Evolutionary conservation across 1,140 invertebrate genomes (phyloP).

Genomic region (Drosophila sechellia): DNA sequence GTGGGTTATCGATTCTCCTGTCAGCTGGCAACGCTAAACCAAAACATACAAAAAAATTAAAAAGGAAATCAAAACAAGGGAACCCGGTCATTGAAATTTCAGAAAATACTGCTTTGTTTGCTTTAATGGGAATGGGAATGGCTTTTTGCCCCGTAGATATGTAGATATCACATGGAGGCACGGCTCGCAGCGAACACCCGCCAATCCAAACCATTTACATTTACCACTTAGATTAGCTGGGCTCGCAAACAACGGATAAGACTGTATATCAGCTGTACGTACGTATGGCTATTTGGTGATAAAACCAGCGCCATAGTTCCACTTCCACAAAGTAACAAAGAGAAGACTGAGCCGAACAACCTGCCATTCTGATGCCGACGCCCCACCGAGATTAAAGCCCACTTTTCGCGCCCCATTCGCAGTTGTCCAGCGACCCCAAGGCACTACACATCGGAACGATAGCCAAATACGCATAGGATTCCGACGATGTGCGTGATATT

Average conservation of each 20-base stretch:
- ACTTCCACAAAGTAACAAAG: constrained; percentile 7
- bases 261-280: constrained; percentile 8
- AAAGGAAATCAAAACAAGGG: neutral
- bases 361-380: constrained; percentile 3
- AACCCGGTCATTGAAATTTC: neutral
- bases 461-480: neutral
- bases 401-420: neutral
- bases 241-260: constrained; percentile 11
- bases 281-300: neutral
- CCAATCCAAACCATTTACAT: neutral
- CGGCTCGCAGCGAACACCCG: neutral
- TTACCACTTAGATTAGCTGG: neutral
- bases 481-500: constrained; percentile 92
- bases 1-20: neutral
- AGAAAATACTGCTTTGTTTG: neutral
- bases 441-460: neutral
- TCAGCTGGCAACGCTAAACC: constrained; percentile 2
- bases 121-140: neutral
- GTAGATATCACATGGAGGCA: neutral
- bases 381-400: constrained; percentile 2
- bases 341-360: neutral
- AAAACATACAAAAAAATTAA: neutral
- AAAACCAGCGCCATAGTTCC: neutral
- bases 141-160: neutral
- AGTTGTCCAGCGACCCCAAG: neutral